Conservation (phyloP, 2,888 invertebrate genomes). For the Melieria crassipennis region DNA sequence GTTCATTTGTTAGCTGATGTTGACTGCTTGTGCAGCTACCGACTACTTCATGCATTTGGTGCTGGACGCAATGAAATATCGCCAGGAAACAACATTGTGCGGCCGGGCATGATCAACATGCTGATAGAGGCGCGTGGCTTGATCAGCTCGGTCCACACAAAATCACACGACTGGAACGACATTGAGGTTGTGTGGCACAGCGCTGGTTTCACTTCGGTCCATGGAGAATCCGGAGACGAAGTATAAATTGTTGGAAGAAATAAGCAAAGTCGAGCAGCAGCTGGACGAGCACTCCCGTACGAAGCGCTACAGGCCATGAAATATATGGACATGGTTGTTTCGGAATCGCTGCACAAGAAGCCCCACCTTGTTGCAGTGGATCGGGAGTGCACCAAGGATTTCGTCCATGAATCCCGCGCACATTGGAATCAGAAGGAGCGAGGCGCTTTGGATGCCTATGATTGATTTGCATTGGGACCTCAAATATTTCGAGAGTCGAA, state of each 20-base stretch:
- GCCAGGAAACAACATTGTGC: constrained; percentile 66
- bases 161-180: constrained; percentile 60
- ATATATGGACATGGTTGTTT: constrained; percentile 70
- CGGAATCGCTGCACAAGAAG: constrained; percentile 69
- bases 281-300: constrained; percentile 67
- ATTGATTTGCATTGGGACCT: constrained; percentile 68
- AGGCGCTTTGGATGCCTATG: constrained; percentile 60
- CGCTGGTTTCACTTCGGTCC: constrained; percentile 70
- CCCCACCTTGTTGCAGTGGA: constrained; percentile 67
- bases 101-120: constrained; percentile 70
- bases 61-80: constrained; percentile 65
- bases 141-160: constrained; percentile 52
- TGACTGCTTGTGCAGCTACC: too few species aligned
- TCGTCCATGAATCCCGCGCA: constrained; percentile 58
- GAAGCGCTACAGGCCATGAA: constrained; percentile 70
- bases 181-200: constrained; percentile 70
- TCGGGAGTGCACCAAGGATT: constrained; percentile 69
- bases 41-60: constrained; percentile 66
- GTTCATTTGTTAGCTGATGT: too few species aligned
- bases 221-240: constrained; percentile 71
- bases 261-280: constrained; percentile 66
- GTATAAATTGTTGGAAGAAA: constrained; percentile 68
- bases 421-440: constrained; percentile 55
- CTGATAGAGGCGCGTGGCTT: constrained; percentile 67
- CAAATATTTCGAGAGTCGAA: constrained; percentile 68